A percentile compares a stretch with the other conserved stretches of the same genome.
Evolutionary conservation across 2,113 vertebrate species (phyloP).

Genomic region (Rhinoptilus africanus): DNA sequence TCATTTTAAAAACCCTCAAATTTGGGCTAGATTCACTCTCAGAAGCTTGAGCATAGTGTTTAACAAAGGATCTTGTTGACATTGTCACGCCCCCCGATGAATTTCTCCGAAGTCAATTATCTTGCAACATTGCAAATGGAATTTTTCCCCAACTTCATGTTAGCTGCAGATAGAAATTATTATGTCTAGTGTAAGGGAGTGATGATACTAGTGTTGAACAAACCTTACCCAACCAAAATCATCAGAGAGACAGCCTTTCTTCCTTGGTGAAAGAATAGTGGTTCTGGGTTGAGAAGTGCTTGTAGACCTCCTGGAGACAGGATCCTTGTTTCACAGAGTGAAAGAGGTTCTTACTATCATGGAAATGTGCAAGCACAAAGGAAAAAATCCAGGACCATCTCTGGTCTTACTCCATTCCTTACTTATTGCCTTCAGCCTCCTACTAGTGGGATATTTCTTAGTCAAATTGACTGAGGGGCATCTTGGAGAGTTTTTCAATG

Average conservation of each 20-base stretch:
- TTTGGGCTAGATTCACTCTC: not conserved
- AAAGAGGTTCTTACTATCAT: not conserved
- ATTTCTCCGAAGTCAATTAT: not conserved
- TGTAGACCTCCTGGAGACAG: not conserved
- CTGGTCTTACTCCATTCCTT: not conserved
- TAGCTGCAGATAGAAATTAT: not conserved
- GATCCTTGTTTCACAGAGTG: not conserved
- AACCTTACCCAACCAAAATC: not conserved
- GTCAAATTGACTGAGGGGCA: not conserved
- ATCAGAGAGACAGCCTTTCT: not conserved
- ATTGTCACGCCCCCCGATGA: not conserved
- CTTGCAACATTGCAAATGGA: not conserved
- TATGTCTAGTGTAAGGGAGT: not conserved
- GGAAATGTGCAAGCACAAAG: not conserved
- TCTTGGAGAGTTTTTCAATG: not conserved
- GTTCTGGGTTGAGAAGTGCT: not conserved
- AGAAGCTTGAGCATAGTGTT: not conserved
- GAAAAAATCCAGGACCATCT: not conserved
- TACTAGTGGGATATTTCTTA: not conserved
- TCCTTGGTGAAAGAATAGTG: not conserved
- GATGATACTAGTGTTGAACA: not conserved
- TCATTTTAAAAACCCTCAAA: not conserved
- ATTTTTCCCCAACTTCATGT: not conserved
- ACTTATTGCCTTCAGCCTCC: not conserved
- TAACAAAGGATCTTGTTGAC: not conserved